Base-by-base conservation (phyloP, 2,797 vertebrate genomes). In the Danio tinwini region DNA sequence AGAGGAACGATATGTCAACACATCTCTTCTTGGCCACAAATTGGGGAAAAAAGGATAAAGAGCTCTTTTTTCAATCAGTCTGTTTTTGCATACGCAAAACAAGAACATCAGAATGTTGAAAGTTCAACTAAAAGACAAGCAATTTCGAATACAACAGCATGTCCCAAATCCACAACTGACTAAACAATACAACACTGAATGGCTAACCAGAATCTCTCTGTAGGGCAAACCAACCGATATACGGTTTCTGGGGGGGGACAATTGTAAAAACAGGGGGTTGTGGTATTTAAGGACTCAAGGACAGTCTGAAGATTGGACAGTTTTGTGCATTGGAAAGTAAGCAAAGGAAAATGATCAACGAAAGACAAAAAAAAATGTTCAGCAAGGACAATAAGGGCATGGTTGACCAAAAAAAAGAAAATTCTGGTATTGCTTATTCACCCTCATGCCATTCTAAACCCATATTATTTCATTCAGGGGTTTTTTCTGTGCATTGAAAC, bases 21-120 rank as follows among this genome's bases (percentile, higher is more conserved):
- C 84, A 87, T 87, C 86, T 86, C 82, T 86, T 87, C 84, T 89
- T 89, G 88, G 88, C 85, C 64, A 88, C 52, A 83, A 86, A 83
- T 82, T 49, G 74, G 89, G 74, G 3, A 29, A 47, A 83, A 81
- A 88, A 83, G 87, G 83, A 78, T 68, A 86, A 88, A 85, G 79
- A 74, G 84, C 85, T 87, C 84, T 84, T 82, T 50, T 86, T 87
- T 88, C 88, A 87, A 85, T 91, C 83, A 83, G 88, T 61, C 56
- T 58, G 64, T 64, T 79, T 76, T 79, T 65, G 50, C 16, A 78
- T 81, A 19, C 4, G 17, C 52, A 64, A 79, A 83, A 67, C 17
- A 59, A 80, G 62, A 73, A 64, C 74, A 21, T 72, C 69, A 29
- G 49, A 81, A 71, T 80, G 63, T 75, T 55, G 63, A 70, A 63